Conservation (phyloP, 2,797 vertebrate species). For the Acanthurus lineatus region DNA sequence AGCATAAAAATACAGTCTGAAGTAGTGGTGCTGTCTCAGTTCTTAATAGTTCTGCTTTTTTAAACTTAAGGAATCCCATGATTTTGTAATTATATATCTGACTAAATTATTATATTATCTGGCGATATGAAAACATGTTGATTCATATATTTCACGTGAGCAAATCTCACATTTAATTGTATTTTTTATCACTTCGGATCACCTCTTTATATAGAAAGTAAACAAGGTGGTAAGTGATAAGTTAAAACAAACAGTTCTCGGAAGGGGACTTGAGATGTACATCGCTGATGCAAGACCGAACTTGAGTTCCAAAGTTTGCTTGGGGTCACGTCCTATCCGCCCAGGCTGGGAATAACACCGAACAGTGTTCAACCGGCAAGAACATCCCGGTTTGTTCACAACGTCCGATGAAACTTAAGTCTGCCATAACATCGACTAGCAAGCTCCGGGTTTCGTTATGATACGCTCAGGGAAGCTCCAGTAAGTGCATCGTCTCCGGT, state of each 20-base stretch:
- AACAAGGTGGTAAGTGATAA: background rate
- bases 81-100: background rate
- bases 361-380: background rate
- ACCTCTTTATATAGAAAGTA: background rate
- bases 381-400: no score
- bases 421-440: no score
- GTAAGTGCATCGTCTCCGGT: no score
- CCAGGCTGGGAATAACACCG: background rate
- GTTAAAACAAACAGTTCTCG: background rate
- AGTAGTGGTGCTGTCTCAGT: no score
- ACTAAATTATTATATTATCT: no score
- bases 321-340: background rate
- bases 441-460: no score
- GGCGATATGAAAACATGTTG: no score
- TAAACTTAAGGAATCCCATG: background rate
- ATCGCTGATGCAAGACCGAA: background rate
- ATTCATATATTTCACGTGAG: background rate
- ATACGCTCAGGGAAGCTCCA: no score
- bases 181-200: background rate
- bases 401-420: background rate
- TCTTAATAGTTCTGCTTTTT: background rate
- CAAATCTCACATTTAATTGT: background rate
- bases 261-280: no score
- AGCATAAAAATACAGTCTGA: background rate
- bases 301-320: background rate